These are phyloP conservation scores for Harpagoxenus sublaevis DNA, from an alignment of 2,888 invertebrate genomes.

Conservation along the genomic window DNA sequence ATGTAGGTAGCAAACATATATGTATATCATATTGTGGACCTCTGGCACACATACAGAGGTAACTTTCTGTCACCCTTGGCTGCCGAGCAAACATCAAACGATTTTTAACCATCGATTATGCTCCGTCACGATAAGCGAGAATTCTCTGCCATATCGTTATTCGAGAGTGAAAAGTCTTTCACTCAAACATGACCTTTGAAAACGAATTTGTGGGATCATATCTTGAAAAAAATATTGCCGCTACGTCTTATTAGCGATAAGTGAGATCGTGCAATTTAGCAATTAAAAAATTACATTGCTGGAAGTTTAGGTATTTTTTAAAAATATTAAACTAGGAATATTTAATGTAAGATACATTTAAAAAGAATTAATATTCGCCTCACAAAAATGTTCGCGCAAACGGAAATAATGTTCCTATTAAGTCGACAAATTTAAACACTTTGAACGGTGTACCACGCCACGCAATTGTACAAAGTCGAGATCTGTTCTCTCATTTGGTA, in stretches of 20 bases:
- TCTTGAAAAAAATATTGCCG: background rate
- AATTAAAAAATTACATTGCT: background rate
- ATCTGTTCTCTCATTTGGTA: constrained; percentile 18
- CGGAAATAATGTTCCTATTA: background rate
- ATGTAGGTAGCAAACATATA: constrained; percentile 64
- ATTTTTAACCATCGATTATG: constrained; percentile 74
- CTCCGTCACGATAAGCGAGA: constrained; percentile 74
- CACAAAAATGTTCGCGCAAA: background rate
- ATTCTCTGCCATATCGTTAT: constrained; percentile 39
- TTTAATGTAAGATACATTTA: background rate
- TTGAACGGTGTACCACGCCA: background rate
- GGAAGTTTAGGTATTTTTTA: background rate
- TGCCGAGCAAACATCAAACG: constrained; percentile 66
- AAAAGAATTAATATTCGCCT: background rate
- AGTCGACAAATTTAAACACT: constrained; percentile 5
- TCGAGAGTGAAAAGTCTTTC: constrained; percentile 18
- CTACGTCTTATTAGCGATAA: background rate
- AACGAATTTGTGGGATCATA: constrained; percentile 2
- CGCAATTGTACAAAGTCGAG: constrained; percentile 9
- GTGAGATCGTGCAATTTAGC: background rate
- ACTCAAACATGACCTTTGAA: constrained; percentile 9
- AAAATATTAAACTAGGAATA: background rate
- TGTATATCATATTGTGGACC: constrained; percentile 60
- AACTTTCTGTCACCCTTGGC: constrained; percentile 60
- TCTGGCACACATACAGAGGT: constrained; percentile 54